A percentile compares a stretch with the other conserved stretches of the same genome.
Evolutionary conservation across 2,113 vertebrate species (phyloP).

Genomic region (Callipepla squamata): DNA sequence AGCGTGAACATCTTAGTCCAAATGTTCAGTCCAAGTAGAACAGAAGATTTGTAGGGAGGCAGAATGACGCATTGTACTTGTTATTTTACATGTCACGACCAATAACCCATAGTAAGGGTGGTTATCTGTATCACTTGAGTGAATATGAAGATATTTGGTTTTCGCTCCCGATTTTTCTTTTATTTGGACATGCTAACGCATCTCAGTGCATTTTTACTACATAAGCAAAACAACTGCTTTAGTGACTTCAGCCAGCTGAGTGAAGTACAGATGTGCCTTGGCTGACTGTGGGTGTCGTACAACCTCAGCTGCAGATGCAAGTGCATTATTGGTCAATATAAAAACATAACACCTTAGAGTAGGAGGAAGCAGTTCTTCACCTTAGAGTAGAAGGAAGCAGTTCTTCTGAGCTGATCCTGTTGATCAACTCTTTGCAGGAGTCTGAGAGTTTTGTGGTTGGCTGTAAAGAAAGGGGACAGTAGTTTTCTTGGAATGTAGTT

Average conservation of each 20-base stretch:
- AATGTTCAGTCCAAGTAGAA: background rate
- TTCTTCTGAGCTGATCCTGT: background rate
- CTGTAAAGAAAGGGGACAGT: slow-evolving; percentile 12
- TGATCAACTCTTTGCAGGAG: slow-evolving; percentile 17
- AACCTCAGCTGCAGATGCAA: background rate
- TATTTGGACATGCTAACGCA: background rate
- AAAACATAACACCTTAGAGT: background rate
- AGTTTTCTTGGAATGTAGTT: slow-evolving; percentile 42
- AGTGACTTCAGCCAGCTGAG: background rate
- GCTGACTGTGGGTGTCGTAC: background rate
- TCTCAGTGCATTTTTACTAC: background rate
- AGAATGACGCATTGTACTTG: background rate
- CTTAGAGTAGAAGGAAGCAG: background rate
- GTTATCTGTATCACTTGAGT: background rate
- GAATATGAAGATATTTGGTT: background rate
- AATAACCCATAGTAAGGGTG: background rate
- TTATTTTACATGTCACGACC: background rate
- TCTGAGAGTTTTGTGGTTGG: slow-evolving; percentile 16
- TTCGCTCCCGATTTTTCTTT: background rate
- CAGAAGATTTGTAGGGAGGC: background rate
- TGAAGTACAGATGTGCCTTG: background rate
- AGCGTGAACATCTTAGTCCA: background rate
- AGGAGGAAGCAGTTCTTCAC: slow-evolving; percentile 4
- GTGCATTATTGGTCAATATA: background rate
- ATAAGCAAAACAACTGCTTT: background rate